phyloP scores from a whole-genome alignment of 2,888 invertebrate species.

The Drosophila cyrtoloma region DNA sequence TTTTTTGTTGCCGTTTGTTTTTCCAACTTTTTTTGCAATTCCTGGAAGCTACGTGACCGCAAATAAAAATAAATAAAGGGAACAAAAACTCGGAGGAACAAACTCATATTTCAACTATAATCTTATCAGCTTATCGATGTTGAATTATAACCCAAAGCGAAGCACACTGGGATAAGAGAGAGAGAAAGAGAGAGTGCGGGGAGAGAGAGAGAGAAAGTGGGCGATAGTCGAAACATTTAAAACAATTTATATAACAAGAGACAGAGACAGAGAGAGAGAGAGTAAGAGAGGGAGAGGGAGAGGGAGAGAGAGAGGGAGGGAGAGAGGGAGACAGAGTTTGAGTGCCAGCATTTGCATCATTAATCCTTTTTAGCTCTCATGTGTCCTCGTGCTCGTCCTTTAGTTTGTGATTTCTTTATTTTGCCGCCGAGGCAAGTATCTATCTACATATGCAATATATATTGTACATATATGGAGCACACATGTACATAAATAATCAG shows the following conservation, averaged over 20 bases:
- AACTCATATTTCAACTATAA: slow-evolving; percentile 72
- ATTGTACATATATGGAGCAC: not conserved
- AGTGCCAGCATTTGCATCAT: slow-evolving; percentile 45
- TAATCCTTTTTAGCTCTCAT: slow-evolving; percentile 59
- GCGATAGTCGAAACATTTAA: slow-evolving; percentile 36
- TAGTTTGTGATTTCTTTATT: slow-evolving; percentile 47
- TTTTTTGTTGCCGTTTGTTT: slow-evolving; percentile 5
- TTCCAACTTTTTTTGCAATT: slow-evolving; percentile 20
- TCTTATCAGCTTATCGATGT: slow-evolving; percentile 74
- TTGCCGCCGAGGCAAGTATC: slow-evolving; percentile 17
- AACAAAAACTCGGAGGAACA: slow-evolving; percentile 23
- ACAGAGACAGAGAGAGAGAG: not conserved
- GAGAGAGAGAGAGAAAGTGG: not conserved
- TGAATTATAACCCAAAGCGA: slow-evolving; percentile 62
- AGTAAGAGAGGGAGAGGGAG: not conserved
- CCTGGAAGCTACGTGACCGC: slow-evolving; percentile 61
- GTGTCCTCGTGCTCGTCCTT: slow-evolving; percentile 30
- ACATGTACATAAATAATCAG: slow-evolving; percentile 12
- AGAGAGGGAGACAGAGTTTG: not conserved
- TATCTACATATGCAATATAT: not conserved
- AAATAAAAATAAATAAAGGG: slow-evolving; percentile 37
- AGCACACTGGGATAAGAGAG: slow-evolving; percentile 10
- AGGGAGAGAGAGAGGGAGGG: too few relatives aligned
- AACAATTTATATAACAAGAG: slow-evolving; percentile 53
- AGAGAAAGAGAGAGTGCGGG: not conserved